Conservation (phyloP, 1,140 invertebrate species). For the Rhagoletis pomonella region DNA sequence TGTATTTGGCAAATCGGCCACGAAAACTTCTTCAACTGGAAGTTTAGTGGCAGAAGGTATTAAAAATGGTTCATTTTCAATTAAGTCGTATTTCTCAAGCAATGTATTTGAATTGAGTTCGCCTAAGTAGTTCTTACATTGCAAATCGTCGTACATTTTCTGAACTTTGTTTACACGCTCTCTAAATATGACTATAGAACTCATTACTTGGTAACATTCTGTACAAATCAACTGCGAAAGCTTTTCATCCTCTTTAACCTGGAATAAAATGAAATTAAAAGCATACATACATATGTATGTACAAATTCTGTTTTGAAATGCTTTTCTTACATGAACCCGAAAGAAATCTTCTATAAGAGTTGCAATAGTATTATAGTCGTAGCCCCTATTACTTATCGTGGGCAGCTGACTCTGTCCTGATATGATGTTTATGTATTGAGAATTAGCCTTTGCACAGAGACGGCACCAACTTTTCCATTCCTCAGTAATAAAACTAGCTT, state of each 20-base stretch:
- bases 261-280: not conserved
- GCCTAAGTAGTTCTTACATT: not conserved
- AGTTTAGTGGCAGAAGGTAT: not conserved
- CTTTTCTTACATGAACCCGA: not conserved
- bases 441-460: constrained; percentile 15
- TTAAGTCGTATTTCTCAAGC: constrained; percentile 22
- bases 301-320: not conserved
- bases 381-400: not conserved
- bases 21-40: constrained; percentile 33
- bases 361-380: not conserved
- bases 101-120: not conserved
- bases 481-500: not conserved
- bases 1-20: constrained; percentile 26
- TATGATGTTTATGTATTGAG: constrained; percentile 1
- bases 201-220: constrained; percentile 13
- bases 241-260: constrained; percentile 24
- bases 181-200: not conserved
- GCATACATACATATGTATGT: too few relatives aligned
- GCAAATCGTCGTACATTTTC: constrained; percentile 24
- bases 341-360: constrained; percentile 17
- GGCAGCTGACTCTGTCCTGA: not conserved
- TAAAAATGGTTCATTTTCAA: constrained; percentile 5
- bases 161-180: constrained; percentile 16
- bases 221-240: not conserved
- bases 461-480: constrained; percentile 31